phyloP scores from a whole-genome alignment of 2,113 vertebrate genomes.

The Rhombomys opimus region DNA sequence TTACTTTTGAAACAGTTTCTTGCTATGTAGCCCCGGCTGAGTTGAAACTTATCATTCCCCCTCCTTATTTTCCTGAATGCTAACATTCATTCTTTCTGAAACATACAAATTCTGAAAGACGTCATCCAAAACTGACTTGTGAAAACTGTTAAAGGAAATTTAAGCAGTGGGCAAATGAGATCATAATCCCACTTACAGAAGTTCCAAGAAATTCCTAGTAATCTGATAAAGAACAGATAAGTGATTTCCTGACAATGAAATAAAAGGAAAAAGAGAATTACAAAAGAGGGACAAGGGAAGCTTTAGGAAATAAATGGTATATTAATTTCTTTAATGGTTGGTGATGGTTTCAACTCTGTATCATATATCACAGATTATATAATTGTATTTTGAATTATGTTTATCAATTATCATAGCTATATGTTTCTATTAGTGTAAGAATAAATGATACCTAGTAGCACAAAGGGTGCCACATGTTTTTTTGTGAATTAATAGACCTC shows the following conservation, averaged over 20 bases:
- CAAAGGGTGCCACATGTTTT: background rate
- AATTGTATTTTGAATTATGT: constrained; percentile 24
- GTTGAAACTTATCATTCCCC: background rate
- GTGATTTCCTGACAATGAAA: background rate
- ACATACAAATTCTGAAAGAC: constrained; percentile 44
- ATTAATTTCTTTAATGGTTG: constrained; percentile 45
- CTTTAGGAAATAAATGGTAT: background rate
- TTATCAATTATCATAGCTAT: constrained; percentile 29
- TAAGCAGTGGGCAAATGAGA: constrained; percentile 40
- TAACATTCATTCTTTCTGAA: constrained; percentile 27
- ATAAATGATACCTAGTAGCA: background rate
- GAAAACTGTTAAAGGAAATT: constrained; percentile 55
- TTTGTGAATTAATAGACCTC: constrained; percentile 78
- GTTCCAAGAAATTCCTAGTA: constrained; percentile 48
- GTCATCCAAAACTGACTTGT: constrained; percentile 16
- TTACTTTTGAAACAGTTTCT: background rate
- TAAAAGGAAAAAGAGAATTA: background rate
- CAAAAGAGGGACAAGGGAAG: background rate
- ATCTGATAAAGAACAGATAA: constrained; percentile 49
- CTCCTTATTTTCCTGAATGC: background rate
- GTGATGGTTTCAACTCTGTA: background rate
- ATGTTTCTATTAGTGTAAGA: background rate
- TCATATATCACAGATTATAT: background rate
- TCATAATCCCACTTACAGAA: constrained; percentile 59
- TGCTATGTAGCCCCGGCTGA: background rate